Conservation (phyloP, 2,888 invertebrate species). For the Volucella inflata region DNA sequence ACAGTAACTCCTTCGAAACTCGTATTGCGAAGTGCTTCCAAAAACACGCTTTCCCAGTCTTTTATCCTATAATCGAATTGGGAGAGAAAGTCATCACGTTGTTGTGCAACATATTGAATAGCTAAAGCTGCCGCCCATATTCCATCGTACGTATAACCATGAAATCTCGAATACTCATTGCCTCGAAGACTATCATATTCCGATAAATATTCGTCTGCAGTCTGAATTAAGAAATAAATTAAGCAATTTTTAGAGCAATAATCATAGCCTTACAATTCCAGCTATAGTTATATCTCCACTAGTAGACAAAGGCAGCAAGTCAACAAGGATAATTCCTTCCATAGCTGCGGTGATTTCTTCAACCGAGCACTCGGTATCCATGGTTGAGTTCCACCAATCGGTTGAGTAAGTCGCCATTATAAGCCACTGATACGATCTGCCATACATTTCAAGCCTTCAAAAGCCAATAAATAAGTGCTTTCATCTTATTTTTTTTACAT, state of each 20-base stretch:
- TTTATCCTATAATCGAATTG: constrained; percentile 94
- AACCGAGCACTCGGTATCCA: constrained; percentile 88
- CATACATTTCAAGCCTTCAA: constrained; percentile 90
- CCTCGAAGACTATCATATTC: constrained; percentile 93
- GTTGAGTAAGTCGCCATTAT: constrained; percentile 94
- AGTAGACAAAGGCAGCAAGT: constrained; percentile 93
- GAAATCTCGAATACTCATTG: constrained; percentile 94
- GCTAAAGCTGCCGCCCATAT: constrained; percentile 99
- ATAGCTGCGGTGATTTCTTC: constrained; percentile 91
- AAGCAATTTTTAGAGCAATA: neutral
- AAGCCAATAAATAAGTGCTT: neutral
- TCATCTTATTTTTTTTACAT: neutral
- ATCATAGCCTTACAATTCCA: constrained; percentile 89
- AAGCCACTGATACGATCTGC: constrained; percentile 97
- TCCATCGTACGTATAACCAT: constrained; percentile 98
- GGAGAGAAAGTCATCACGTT: constrained; percentile 90
- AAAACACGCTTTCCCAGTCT: constrained; percentile 93
- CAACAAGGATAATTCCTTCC: constrained; percentile 94
- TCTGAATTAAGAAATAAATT: constrained; percentile 85
- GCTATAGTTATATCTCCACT: constrained; percentile 94
- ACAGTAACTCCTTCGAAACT: constrained; percentile 97
- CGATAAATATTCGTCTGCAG: constrained; percentile 93
- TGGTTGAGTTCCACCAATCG: constrained; percentile 88
- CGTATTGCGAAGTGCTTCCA: constrained; percentile 94
- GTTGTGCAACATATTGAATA: constrained; percentile 94